Evolutionary conservation across 2,888 invertebrate species (phyloP).

Genomic region (Heteropelma amictum): DNA sequence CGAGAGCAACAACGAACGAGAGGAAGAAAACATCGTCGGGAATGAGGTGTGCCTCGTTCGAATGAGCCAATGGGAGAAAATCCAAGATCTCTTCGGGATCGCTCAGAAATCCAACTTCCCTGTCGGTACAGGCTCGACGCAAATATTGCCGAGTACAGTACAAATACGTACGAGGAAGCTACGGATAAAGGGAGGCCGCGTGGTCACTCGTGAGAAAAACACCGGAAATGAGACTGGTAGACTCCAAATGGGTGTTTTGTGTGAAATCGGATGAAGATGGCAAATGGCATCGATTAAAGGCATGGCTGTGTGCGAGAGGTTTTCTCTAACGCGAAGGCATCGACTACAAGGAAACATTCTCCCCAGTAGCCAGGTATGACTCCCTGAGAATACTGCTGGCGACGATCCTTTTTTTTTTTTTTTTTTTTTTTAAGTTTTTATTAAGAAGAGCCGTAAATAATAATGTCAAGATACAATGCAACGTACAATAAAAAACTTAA

Average conservation of each 20-base stretch:
- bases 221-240: not conserved
- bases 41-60: not conserved
- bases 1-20: not conserved
- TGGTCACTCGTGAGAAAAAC: slow-evolving; percentile 21
- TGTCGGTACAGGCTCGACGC: slow-evolving; percentile 12
- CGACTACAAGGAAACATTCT: slow-evolving; percentile 47
- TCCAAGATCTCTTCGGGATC: slow-evolving; percentile 2
- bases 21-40: not conserved
- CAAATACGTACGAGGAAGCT: slow-evolving; percentile 15
- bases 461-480: too few relatives aligned
- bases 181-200: slow-evolving; percentile 3
- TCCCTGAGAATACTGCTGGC: slow-evolving; percentile 48
- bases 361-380: slow-evolving; percentile 41
- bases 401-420: too few relatives aligned
- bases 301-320: slow-evolving; percentile 22
- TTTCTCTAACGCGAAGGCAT: slow-evolving; percentile 25
- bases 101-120: slow-evolving; percentile 6
- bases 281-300: slow-evolving; percentile 37
- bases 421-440: too few relatives aligned
- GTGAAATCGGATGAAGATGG: slow-evolving; percentile 48
- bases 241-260: slow-evolving; percentile 40
- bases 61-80: not conserved
- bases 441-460: too few relatives aligned
- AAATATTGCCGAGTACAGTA: not conserved
- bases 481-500: too few relatives aligned